Conservation (phyloP, 2,797 vertebrate genomes). For the Platyrinchus mystaceus region DNA sequence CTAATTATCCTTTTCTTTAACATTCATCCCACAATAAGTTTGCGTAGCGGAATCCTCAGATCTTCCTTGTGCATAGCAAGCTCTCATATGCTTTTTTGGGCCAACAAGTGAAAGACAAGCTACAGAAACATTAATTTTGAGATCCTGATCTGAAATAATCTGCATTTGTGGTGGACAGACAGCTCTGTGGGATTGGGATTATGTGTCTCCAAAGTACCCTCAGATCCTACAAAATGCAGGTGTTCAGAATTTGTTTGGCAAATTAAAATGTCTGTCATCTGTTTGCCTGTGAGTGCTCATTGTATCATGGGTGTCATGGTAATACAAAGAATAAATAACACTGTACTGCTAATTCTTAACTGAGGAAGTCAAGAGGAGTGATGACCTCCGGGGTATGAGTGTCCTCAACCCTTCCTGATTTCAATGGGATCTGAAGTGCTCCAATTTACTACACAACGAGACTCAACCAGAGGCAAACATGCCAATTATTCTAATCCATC, state of each 20-base stretch:
- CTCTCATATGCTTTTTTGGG: not conserved
- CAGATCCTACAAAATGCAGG: not conserved
- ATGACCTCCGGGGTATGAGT: rapidly evolving
- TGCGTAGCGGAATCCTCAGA: not conserved
- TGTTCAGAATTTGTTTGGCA: not conserved
- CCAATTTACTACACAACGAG: not conserved
- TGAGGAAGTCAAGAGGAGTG: not conserved
- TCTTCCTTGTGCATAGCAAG: not conserved
- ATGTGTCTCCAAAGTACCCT: not conserved
- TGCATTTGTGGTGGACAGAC: not conserved
- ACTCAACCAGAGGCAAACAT: not conserved
- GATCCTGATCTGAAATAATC: not conserved
- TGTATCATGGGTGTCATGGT: not conserved
- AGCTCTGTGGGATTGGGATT: not conserved
- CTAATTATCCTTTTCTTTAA: not conserved
- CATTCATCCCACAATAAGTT: not conserved
- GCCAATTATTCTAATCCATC: not conserved
- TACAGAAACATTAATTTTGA: not conserved
- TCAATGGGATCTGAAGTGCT: not conserved
- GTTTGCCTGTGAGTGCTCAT: not conserved
- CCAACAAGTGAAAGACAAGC: not conserved
- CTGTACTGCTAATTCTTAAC: not conserved
- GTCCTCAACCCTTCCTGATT: not conserved
- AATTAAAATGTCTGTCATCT: not conserved
- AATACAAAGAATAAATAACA: not conserved